Conservation (phyloP, 2,113 vertebrate species). For the Malurus melanocephalus region DNA sequence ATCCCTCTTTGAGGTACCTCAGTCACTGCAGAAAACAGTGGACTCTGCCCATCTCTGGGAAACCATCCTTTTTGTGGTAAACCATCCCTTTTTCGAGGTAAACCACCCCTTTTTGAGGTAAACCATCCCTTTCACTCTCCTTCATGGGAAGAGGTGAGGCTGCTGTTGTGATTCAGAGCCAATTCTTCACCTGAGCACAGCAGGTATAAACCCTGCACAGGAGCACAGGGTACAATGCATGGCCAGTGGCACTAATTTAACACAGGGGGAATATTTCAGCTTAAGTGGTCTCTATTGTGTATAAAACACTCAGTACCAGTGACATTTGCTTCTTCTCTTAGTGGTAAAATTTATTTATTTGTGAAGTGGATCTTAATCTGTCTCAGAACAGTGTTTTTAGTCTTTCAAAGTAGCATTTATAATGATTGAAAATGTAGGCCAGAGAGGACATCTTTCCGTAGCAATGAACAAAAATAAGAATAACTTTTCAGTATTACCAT, state of each 20-base stretch:
- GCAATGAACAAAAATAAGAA: constrained; percentile 44
- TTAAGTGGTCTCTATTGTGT: neutral
- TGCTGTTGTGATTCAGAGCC: neutral
- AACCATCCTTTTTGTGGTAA: neutral
- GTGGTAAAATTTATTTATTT: constrained; percentile 29
- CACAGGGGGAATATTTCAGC: neutral
- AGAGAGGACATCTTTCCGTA: neutral
- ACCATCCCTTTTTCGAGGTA: neutral
- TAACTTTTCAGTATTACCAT: constrained; percentile 47
- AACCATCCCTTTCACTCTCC: neutral
- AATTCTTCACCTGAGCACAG: neutral
- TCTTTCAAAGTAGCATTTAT: constrained; percentile 24
- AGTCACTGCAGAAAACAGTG: accelerated
- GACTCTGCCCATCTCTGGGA: accelerated
- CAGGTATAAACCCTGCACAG: neutral
- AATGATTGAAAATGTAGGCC: constrained; percentile 25
- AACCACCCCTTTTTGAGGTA: neutral
- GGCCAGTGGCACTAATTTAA: neutral
- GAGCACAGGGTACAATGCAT: neutral
- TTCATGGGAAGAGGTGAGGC: neutral
- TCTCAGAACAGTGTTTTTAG: constrained; percentile 9
- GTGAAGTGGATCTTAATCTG: constrained; percentile 29
- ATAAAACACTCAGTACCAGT: neutral
- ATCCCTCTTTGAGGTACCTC: neutral
- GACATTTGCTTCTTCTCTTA: neutral